A percentile compares a stretch with the other conserved stretches of the same genome.
phyloP scores from a whole-genome alignment of 2,113 vertebrate species.

The Neofelis nebulosa region DNA sequence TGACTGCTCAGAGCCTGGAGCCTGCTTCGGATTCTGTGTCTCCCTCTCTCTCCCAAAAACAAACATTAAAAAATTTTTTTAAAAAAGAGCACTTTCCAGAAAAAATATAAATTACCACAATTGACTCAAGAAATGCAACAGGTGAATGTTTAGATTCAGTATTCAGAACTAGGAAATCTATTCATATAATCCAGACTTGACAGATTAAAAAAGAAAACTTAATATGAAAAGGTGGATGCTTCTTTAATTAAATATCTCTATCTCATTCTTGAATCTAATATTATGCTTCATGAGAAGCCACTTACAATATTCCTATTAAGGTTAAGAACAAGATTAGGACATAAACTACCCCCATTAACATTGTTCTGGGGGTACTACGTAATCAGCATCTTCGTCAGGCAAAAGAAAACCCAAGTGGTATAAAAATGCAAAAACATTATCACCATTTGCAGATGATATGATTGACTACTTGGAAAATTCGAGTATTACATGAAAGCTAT shows the following conservation, averaged over 20 bases:
- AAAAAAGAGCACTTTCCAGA: not conserved
- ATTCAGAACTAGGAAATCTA: not conserved
- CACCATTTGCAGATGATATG: not conserved
- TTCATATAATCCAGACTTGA: not conserved
- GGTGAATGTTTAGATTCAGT: not conserved
- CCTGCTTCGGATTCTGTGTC: too few relatives aligned
- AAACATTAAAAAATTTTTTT: not conserved
- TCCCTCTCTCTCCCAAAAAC: too few relatives aligned
- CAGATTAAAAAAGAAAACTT: not conserved
- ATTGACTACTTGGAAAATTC: not conserved
- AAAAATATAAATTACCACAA: not conserved
- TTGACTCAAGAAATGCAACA: not conserved
- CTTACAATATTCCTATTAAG: not conserved
- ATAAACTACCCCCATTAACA: not conserved
- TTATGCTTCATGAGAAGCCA: not conserved
- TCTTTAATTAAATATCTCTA: not conserved
- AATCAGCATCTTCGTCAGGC: not conserved
- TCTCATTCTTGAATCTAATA: not conserved
- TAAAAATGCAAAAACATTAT: not conserved
- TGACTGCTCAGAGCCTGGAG: too few relatives aligned
- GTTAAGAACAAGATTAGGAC: not conserved
- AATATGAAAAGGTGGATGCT: not conserved
- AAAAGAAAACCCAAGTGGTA: not conserved
- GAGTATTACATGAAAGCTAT: not conserved
- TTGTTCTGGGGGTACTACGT: not conserved